Evolutionary conservation across 2,113 vertebrate species (phyloP).

Genomic region (Calyptommatus sinebrachiatus): DNA sequence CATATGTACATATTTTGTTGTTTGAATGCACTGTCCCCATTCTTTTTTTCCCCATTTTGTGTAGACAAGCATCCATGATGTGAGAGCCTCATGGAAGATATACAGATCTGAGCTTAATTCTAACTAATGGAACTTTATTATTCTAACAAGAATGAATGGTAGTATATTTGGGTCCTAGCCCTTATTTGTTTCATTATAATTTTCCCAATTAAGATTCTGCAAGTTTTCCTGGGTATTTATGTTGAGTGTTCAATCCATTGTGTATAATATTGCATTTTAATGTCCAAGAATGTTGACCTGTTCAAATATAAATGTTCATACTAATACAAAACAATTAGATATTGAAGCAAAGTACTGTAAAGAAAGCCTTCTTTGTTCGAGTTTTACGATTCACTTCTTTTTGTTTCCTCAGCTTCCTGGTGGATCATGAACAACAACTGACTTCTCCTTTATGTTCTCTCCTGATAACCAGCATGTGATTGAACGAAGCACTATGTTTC

Average conservation of each 20-base stretch:
- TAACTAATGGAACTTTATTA: too few relatives aligned
- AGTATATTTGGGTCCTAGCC: too few relatives aligned
- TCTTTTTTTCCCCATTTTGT: too few relatives aligned
- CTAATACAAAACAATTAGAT: neutral
- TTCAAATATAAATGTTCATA: neutral
- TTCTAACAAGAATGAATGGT: neutral
- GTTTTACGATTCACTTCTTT: neutral
- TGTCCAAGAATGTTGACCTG: rapidly evolving
- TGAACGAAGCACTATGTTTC: neutral
- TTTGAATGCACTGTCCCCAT: too few relatives aligned
- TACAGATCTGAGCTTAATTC: too few relatives aligned
- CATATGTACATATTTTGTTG: too few relatives aligned
- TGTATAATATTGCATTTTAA: neutral
- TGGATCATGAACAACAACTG: slow-evolving; percentile 95
- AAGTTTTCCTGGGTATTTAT: neutral
- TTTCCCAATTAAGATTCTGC: neutral
- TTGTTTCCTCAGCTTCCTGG: slow-evolving; percentile 85
- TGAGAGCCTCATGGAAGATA: neutral
- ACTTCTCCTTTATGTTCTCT: slow-evolving; percentile 13
- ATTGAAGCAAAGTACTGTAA: too few relatives aligned
- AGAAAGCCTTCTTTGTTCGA: neutral
- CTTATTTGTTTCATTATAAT: neutral
- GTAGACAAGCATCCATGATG: too few relatives aligned
- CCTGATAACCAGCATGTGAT: neutral
- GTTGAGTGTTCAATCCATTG: neutral